Conservation (phyloP, 2,888 invertebrate genomes). For the Nemotelus nigrinus region DNA sequence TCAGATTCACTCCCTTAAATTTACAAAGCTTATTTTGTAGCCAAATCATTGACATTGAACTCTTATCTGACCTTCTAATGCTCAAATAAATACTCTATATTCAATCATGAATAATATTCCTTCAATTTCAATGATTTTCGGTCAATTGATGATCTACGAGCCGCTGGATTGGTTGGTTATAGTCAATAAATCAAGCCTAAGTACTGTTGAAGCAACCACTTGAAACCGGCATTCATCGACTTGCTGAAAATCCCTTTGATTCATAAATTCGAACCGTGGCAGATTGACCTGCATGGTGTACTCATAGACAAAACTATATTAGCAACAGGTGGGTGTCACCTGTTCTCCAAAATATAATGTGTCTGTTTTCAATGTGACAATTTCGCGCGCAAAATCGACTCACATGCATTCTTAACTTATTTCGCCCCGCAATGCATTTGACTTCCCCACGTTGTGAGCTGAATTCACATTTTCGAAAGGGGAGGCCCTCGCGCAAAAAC, state of each 20-base stretch:
- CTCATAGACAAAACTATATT: not conserved
- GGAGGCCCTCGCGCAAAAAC: not conserved
- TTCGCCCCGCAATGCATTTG: not conserved
- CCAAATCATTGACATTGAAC: too few species aligned
- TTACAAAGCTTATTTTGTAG: too few species aligned
- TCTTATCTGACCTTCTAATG: not conserved
- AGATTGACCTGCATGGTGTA: slow-evolving; percentile 23
- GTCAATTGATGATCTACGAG: not conserved
- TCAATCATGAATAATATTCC: not conserved
- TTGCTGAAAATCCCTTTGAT: not conserved
- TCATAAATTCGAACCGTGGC: not conserved
- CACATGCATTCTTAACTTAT: not conserved
- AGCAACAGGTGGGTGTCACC: slow-evolving; percentile 33
- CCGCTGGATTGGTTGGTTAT: too few species aligned
- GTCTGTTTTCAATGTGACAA: too few species aligned
- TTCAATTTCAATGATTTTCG: slow-evolving; percentile 12
- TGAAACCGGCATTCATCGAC: not conserved
- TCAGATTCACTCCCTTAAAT: too few species aligned
- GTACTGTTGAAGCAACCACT: not conserved
- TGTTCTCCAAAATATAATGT: not conserved
- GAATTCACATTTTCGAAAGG: slow-evolving; percentile 24
- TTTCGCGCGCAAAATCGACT: slow-evolving; percentile 6
- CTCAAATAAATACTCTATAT: not conserved
- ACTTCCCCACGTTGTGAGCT: not conserved
- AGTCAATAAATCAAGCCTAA: too few species aligned